These are phyloP conservation scores for Elgonia sp. DNA, from an alignment of 2,888 invertebrate genomes.

Conservation along the genomic window DNA sequence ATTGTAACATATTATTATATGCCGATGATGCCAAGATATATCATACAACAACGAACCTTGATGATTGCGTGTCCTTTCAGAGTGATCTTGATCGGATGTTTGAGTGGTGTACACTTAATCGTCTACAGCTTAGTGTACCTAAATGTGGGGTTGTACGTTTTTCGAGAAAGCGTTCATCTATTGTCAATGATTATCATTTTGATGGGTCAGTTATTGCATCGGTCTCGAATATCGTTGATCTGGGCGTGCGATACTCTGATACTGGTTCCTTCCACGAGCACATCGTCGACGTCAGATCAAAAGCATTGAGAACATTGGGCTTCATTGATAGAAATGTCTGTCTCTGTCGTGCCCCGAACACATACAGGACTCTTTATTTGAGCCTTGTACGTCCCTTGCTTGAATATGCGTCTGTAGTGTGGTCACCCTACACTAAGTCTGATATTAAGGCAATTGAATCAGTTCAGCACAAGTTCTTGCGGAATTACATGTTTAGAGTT, in stretches of 20 bases:
- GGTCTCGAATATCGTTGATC: background rate
- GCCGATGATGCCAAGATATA: conserved; percentile 3
- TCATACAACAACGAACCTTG: background rate
- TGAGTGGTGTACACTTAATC: conserved; percentile 6
- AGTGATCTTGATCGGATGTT: conserved; percentile 7
- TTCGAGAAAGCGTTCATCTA: background rate
- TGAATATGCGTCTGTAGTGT: too few species aligned
- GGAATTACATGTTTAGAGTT: background rate
- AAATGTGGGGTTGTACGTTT: conserved; percentile 10
- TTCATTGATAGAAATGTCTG: background rate
- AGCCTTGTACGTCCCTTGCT: too few species aligned
- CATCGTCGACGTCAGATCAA: background rate
- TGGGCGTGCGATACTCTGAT: background rate
- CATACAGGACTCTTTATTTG: background rate
- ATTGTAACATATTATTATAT: background rate
- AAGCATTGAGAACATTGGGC: conserved; percentile 4
- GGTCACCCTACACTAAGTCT: too few species aligned
- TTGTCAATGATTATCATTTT: background rate
- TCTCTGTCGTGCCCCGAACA: background rate
- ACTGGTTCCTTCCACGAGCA: background rate
- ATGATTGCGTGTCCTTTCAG: conserved; percentile 8
- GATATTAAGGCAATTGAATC: too few species aligned
- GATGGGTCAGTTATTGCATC: background rate
- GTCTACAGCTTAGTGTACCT: background rate
- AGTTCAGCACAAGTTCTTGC: conserved; percentile 15